phyloP scores from a whole-genome alignment of 2,113 vertebrate genomes.

The Brachionichthys hirsutus region DNA sequence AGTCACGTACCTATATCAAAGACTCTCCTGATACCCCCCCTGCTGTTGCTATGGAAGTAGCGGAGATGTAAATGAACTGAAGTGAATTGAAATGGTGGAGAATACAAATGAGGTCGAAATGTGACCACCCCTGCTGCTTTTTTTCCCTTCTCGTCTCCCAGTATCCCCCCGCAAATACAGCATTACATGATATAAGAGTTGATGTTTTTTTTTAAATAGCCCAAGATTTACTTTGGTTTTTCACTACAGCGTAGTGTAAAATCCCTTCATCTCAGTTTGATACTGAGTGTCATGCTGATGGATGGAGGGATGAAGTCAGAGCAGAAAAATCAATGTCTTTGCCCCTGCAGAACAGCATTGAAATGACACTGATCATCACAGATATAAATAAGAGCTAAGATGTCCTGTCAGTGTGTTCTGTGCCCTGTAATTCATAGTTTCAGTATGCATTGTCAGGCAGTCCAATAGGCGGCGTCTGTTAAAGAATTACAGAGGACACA shows the following conservation, averaged over 20 bases:
- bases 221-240: neutral
- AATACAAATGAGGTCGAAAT: conserved; percentile 87
- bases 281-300: neutral
- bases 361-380: conserved; percentile 14
- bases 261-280: neutral
- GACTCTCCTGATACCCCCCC: conserved; percentile 85
- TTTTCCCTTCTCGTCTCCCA: conserved; percentile 39
- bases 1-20: conserved; percentile 83
- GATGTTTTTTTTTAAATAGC: neutral
- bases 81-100: conserved; percentile 83
- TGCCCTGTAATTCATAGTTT: conserved; percentile 26
- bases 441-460: conserved; percentile 24
- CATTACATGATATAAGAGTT: conserved; percentile 25
- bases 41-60: conserved; percentile 85
- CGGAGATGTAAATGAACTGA: conserved; percentile 88
- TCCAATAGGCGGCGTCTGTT: conserved; percentile 49
- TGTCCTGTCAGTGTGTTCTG: conserved; percentile 10
- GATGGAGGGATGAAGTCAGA: conserved; percentile 28
- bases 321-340: conserved; percentile 19
- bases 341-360: conserved; percentile 8
- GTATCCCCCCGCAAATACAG: conserved; percentile 21
- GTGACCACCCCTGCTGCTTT: conserved; percentile 68
- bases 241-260: neutral
- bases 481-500: too few relatives aligned
- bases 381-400: conserved; percentile 32